Base-by-base conservation (phyloP, 2,888 invertebrate species). In the Serripes groenlandicus region DNA sequence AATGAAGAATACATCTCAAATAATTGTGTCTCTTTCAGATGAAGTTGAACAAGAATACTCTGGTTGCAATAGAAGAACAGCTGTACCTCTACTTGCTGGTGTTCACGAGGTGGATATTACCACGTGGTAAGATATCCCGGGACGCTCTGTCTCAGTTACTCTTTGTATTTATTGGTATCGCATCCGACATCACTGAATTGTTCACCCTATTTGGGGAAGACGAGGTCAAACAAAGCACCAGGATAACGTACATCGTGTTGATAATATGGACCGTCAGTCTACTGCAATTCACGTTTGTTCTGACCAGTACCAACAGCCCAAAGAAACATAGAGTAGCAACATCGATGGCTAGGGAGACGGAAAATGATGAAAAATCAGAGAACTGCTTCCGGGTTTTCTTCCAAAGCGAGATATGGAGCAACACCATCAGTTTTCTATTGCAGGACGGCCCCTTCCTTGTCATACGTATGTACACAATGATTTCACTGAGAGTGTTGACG, bases 401-500 rank as follows among this genome's bases (percentile, higher is more conserved):
- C 34, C 79, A 82, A 32, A 89, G 86, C n/a, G 95, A 95, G 88
- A 91, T 95, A 30, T 95, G 95, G 94, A 95, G 95, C 23, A 94
- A 95, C 30, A 75, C 95, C 11, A 90, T 95, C 34, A 94, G 95
- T 95, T 23, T 86, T 91, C 71, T 62, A 85, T 32, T 91, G 58
- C 91, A 90, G 73, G 91, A 91, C 66, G 88, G 87, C 18, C 90
- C 91, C 11, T 91, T 89, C 78, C 85, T 90, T 2, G 78, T 77
- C 9, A 62, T 91, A 11, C 92, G 95, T 2, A 95, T 98, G 1
- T 96, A 98, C 37, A 96, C 98, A 56, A 98, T 98, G 82, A 96
- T 97, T 2, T 97, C 97, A 91, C 97, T 97, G 94, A 96, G 96
- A 23, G 87, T 93, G 5, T 81, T 92, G 30, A 92, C 89, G n/a